These are phyloP conservation scores for Cyprinella venusta DNA, from an alignment of 2,797 vertebrate species.

Conservation along the genomic window DNA sequence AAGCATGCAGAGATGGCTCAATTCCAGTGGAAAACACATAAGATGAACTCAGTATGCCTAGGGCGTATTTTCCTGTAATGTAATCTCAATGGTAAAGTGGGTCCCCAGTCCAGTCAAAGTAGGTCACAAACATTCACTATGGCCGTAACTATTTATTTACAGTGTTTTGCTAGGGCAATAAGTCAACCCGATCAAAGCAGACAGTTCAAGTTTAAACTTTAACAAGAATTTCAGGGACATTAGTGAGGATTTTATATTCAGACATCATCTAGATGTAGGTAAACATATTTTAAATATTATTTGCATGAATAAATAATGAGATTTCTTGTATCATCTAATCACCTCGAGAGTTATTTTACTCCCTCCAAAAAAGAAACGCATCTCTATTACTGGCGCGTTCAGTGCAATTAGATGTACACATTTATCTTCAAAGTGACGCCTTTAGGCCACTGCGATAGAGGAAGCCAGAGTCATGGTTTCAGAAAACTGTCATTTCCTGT, in stretches of 20 bases:
- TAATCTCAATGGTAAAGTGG: slow-evolving; percentile 53
- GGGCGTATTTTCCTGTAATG: slow-evolving; percentile 55
- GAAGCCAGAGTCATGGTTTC: slow-evolving; percentile 65
- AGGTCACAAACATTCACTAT: slow-evolving; percentile 66
- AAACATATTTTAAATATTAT: neutral
- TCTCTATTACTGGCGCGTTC: neutral
- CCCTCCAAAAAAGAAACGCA: neutral
- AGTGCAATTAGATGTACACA: neutral
- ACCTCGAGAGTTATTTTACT: neutral
- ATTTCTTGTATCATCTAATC: neutral
- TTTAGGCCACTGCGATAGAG: slow-evolving; percentile 57
- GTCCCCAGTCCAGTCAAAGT: slow-evolving; percentile 65
- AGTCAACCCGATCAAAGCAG: neutral
- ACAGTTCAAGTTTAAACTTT: slow-evolving; percentile 7
- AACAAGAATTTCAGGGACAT: neutral
- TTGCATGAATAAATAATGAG: neutral
- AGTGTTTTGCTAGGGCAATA: slow-evolving; percentile 57
- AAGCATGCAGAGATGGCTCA: slow-evolving; percentile 7
- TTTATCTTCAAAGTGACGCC: slow-evolving; percentile 28
- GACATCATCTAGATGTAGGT: neutral
- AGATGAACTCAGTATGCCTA: slow-evolving; percentile 51
- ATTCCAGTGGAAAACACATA: slow-evolving; percentile 36
- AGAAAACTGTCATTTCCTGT: slow-evolving; percentile 75
- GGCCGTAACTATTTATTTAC: slow-evolving; percentile 66
- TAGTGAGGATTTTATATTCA: neutral